phyloP scores from a whole-genome alignment of 2,888 invertebrate genomes.

The Drosophila paranaensis region DNA sequence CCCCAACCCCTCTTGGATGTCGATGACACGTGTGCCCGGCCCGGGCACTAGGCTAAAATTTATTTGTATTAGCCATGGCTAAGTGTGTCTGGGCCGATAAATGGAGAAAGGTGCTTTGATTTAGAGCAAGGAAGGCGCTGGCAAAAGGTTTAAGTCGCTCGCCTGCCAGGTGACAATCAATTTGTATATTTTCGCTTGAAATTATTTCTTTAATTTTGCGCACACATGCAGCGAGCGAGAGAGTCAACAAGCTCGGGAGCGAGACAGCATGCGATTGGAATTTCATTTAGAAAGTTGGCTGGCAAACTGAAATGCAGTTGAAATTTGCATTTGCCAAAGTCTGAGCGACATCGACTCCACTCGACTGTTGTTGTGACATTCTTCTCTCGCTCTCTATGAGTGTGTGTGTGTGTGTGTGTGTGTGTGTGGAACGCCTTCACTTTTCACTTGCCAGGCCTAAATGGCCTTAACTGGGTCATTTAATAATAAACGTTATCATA shows the following conservation, averaged over 20 bases:
- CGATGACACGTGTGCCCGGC: slow-evolving; percentile 36
- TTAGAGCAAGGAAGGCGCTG: slow-evolving; percentile 43
- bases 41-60: slow-evolving; percentile 37
- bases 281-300: slow-evolving; percentile 79
- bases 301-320: slow-evolving; percentile 25
- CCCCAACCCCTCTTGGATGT: not conserved
- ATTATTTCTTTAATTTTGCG: slow-evolving; percentile 82
- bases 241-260: slow-evolving; percentile 11
- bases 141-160: slow-evolving; percentile 39
- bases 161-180: slow-evolving; percentile 82
- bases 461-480: slow-evolving; percentile 77
- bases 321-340: slow-evolving; percentile 77
- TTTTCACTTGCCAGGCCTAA: slow-evolving; percentile 61
- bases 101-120: slow-evolving; percentile 74
- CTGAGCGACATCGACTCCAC: slow-evolving; percentile 59
- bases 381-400: slow-evolving; percentile 38
- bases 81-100: slow-evolving; percentile 33
- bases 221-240: slow-evolving; percentile 54
- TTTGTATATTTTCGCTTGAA: slow-evolving; percentile 80
- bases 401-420: not conserved
- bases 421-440: slow-evolving; percentile 66
- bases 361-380: slow-evolving; percentile 66
- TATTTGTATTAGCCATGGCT: slow-evolving; percentile 40
- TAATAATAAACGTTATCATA: slow-evolving; percentile 65
- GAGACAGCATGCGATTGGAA: slow-evolving; percentile 58